These are phyloP conservation scores for Galerucella calmariensis DNA, from an alignment of 2,888 invertebrate genomes.

Conservation along the genomic window DNA sequence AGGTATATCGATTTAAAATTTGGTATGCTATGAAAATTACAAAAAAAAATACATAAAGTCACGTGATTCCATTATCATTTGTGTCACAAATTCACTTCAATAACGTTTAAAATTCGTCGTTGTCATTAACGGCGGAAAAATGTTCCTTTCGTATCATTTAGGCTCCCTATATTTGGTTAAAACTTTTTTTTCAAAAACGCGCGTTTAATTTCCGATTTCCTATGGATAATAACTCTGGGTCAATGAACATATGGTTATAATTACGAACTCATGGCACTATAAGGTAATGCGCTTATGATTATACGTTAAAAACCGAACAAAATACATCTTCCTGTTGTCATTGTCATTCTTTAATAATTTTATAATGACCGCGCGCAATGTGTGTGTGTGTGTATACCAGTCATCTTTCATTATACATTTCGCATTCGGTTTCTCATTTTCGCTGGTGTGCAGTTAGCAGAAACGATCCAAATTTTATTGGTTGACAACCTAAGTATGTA, in stretches of 20 bases:
- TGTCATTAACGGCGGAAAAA: not conserved
- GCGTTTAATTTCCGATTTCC: conserved; percentile 60
- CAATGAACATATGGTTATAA: conserved; percentile 64
- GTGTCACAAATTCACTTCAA: not conserved
- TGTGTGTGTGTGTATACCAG: conserved; percentile 16
- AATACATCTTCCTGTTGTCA: conserved; percentile 65
- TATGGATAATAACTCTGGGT: conserved; percentile 55
- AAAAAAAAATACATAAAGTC: not conserved
- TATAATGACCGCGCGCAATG: conserved; percentile 45
- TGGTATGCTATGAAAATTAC: no score
- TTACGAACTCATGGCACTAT: conserved; percentile 60
- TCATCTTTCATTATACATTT: conserved; percentile 36
- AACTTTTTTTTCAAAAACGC: conserved; percentile 9
- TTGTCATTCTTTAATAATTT: conserved; percentile 66
- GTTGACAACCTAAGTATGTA: no score
- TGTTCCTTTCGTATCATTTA: not conserved
- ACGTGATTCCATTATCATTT: not conserved
- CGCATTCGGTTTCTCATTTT: not conserved
- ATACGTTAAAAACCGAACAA: conserved; percentile 65
- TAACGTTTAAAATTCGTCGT: not conserved
- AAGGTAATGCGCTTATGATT: conserved; percentile 55
- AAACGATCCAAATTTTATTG: not conserved
- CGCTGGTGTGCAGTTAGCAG: not conserved
- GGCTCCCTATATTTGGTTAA: not conserved
- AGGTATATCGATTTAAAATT: no score